phyloP scores from a whole-genome alignment of 2,888 invertebrate genomes.

The Hypena proboscidalis region DNA sequence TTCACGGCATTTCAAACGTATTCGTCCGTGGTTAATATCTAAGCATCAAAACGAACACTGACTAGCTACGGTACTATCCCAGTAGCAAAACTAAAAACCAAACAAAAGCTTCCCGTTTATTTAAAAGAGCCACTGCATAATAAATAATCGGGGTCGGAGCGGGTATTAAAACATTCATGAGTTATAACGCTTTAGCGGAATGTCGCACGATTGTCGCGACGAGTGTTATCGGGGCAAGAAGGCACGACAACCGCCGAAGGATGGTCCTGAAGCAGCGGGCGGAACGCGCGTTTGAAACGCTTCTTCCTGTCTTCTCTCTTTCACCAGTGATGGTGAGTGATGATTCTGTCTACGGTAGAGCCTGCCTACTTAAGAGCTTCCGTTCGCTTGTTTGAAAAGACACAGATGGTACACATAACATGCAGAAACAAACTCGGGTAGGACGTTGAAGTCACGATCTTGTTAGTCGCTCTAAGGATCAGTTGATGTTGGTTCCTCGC shows the following conservation, averaged over 20 bases:
- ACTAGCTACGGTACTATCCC: not conserved
- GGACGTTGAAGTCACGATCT: too few species aligned
- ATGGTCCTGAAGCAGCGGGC: constrained; percentile 9
- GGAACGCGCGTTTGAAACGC: constrained; percentile 18
- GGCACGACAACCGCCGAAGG: constrained; percentile 45
- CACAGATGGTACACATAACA: too few species aligned
- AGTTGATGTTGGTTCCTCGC: too few species aligned
- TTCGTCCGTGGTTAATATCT: too few species aligned
- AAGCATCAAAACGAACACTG: too few species aligned
- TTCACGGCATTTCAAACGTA: too few species aligned
- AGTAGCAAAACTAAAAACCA: constrained; percentile 31
- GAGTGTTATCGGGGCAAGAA: constrained; percentile 46
- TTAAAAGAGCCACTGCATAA: constrained; percentile 41
- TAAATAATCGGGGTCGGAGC: constrained; percentile 46
- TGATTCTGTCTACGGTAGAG: too few species aligned
- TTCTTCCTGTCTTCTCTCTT: not conserved
- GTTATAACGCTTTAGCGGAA: constrained; percentile 53
- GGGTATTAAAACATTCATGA: constrained; percentile 60
- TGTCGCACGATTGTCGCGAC: constrained; percentile 52
- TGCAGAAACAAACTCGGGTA: too few species aligned
- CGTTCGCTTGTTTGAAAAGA: too few species aligned
- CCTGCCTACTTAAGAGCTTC: too few species aligned
- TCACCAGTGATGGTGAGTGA: too few species aligned
- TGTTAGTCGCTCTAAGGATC: too few species aligned
- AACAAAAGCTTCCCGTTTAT: constrained; percentile 45